phyloP scores from a whole-genome alignment of 1,140 invertebrate genomes.

The Calosoma granatense region DNA sequence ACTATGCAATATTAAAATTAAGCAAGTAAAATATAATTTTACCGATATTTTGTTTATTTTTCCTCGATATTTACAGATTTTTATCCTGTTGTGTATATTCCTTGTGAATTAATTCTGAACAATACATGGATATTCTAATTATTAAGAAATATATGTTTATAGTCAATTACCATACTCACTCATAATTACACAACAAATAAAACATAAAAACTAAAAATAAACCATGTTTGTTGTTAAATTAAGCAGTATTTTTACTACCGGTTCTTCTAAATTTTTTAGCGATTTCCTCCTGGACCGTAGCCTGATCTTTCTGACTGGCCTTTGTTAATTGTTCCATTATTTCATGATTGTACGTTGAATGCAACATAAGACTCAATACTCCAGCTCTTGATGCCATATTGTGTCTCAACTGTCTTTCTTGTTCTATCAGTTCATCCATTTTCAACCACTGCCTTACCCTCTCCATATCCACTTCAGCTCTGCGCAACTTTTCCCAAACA shows the following conservation, averaged over 20 bases:
- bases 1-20: too few relatives aligned
- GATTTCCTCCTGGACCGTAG: slow-evolving; percentile 23
- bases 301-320: slow-evolving; percentile 32
- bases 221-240: too few relatives aligned
- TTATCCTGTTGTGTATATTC: too few relatives aligned
- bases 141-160: too few relatives aligned
- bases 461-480: slow-evolving; percentile 78
- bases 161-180: too few relatives aligned
- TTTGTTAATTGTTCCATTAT: slow-evolving; percentile 60
- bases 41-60: too few relatives aligned
- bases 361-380: slow-evolving; percentile 83
- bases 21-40: too few relatives aligned
- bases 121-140: too few relatives aligned
- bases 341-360: slow-evolving; percentile 91
- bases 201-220: too few relatives aligned
- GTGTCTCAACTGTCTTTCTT: slow-evolving; percentile 79
- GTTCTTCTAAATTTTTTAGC: slow-evolving; percentile 18
- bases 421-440: slow-evolving; percentile 90
- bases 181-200: too few relatives aligned
- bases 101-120: too few relatives aligned
- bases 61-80: too few relatives aligned
- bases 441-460: slow-evolving; percentile 79
- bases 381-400: slow-evolving; percentile 83
- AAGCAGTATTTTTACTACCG: background rate
- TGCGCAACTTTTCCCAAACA: slow-evolving; percentile 89